Base-by-base conservation (phyloP, 2,888 invertebrate species). In the Anticlea derivata region DNA sequence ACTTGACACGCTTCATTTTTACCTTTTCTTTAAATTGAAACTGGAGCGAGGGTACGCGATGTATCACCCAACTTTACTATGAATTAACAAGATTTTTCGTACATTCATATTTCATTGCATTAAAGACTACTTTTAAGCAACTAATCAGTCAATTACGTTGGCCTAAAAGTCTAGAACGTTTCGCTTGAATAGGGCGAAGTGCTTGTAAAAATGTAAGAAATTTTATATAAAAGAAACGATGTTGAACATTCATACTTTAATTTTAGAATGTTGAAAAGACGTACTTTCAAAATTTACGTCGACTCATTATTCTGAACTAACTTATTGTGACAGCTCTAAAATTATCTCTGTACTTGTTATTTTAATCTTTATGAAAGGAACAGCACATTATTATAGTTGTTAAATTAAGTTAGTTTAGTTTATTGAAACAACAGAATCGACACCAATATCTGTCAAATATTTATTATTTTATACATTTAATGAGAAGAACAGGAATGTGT, bases 1-100 rank as follows among this genome's bases (percentile, higher is more conserved):
- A 82, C 86, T 86, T 86, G 86, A 87, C 86, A 86, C 80, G 82
- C 75, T 87, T 85, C 80, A 83, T 83, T 86, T 61, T 86, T 84
- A 80, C 83, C 83, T 82, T 82, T 80, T 75, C 80, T 76, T 84
- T 74, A 80, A 86, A 83, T 82, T 80, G 78, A 80, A 83, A 83
- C 78, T 77, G 75, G 79, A 78, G 66, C 79, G 73, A 76, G 76
- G 75, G 73, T 70, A 70, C 61, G 69, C 66, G 68, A 68, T 70
- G 68, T 77, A 80, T 78, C 77, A 77, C 63, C 61, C 59, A 55
- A 70, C 69, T 70, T 74, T 73, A 70, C 78, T 75, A 75, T 73
- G 66, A 75, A 75, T 73, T 73, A 76, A 76, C 66, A 68, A 70
- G 54, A 70, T 66, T 72, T 73, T 71, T 61, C 49, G 54, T 57